phyloP scores from a whole-genome alignment of 2,888 invertebrate genomes.

The Eupithecia subumbrata region DNA sequence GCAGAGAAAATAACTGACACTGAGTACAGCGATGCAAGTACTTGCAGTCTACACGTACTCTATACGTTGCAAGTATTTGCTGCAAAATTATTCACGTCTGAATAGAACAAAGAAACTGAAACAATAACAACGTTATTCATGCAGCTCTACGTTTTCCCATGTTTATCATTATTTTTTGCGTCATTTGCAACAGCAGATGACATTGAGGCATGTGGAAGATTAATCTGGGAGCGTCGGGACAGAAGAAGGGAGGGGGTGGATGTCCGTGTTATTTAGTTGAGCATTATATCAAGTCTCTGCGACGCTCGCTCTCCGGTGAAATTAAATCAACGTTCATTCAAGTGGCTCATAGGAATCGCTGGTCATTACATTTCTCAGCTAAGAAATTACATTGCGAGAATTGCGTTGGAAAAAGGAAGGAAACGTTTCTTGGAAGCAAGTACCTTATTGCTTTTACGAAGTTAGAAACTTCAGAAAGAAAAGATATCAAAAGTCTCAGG shows the following conservation, averaged over 20 bases:
- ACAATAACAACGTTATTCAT: conserved; percentile 41
- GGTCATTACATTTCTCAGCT: conserved; percentile 52
- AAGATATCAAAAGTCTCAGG: conserved; percentile 47
- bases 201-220: conserved; percentile 76
- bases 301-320: conserved; percentile 57
- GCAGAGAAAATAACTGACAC: conserved; percentile 53
- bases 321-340: conserved; percentile 71
- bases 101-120: conserved; percentile 31
- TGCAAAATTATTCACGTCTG: conserved; percentile 23
- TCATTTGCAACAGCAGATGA: conserved; percentile 73
- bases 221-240: conserved; percentile 62
- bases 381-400: conserved; percentile 49
- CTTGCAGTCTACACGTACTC: conserved; percentile 5
- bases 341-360: conserved; percentile 61
- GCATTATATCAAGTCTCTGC: conserved; percentile 67
- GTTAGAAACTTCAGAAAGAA: conserved; percentile 47
- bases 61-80: conserved; percentile 29
- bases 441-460: conserved; percentile 44
- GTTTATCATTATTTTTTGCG: conserved; percentile 72
- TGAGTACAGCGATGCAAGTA: background rate
- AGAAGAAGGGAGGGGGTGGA: conserved; percentile 43
- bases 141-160: conserved; percentile 49
- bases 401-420: conserved; percentile 33
- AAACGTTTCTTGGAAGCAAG: conserved; percentile 18
- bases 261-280: conserved; percentile 72